Conservation (phyloP, 2,888 invertebrate species). For the Ochlodes sylvanus region DNA sequence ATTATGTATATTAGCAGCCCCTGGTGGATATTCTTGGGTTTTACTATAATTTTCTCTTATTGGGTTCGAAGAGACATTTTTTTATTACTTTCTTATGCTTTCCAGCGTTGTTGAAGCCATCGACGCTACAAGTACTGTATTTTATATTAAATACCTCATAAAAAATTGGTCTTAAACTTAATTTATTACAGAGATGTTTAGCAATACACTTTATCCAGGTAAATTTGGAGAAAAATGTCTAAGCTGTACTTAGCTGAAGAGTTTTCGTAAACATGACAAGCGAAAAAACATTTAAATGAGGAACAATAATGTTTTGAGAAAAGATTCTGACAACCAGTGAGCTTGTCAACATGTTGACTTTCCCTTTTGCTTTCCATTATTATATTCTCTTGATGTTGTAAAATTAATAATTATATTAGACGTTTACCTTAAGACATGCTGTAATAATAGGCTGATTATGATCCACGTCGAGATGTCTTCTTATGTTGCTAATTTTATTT, state of each 20-base stretch:
- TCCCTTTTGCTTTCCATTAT: slow-evolving; percentile 23
- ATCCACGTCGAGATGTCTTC: not conserved
- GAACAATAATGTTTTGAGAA: slow-evolving; percentile 20
- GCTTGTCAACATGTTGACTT: slow-evolving; percentile 27
- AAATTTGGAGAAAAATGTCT: slow-evolving; percentile 11
- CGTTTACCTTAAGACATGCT: slow-evolving; percentile 15
- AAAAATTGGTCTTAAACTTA: not conserved
- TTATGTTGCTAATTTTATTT: no score
- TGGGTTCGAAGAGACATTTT: no score
- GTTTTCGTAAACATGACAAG: slow-evolving; percentile 34
- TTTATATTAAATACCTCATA: no score
- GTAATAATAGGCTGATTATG: slow-evolving; percentile 1
- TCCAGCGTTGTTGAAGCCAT: no score
- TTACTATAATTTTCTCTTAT: no score
- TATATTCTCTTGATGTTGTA: slow-evolving; percentile 22
- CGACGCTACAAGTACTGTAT: no score
- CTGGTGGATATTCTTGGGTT: no score
- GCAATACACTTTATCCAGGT: not conserved
- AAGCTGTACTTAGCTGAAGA: slow-evolving; percentile 17
- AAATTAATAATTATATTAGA: slow-evolving; percentile 19
- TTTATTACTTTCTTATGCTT: no score
- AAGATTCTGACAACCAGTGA: slow-evolving; percentile 22
- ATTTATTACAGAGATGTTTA: not conserved
- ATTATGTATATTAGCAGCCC: no score
- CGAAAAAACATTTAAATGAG: slow-evolving; percentile 28